A percentile compares a stretch with the other conserved stretches of the same genome.
Conservation (phyloP, 2,888 invertebrate species). For the Eupithecia tripunctaria region DNA sequence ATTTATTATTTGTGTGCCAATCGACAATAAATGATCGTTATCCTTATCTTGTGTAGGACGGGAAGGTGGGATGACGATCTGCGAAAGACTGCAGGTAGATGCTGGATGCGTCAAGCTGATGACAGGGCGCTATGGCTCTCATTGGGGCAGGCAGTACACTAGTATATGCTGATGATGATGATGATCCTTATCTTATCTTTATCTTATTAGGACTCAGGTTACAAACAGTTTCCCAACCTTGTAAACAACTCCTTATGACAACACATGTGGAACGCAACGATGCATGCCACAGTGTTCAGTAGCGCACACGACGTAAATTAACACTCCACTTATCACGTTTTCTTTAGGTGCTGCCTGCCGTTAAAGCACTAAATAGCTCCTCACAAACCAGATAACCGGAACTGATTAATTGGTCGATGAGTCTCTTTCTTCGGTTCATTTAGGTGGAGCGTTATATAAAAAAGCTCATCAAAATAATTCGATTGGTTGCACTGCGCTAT, state of each 20-base stretch:
- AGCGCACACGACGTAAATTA: constrained; percentile 6
- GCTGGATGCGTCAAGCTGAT: too few species aligned
- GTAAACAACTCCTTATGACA: background rate
- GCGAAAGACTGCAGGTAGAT: too few species aligned
- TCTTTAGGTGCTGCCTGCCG: constrained; percentile 6
- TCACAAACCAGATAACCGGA: background rate
- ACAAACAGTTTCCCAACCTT: background rate
- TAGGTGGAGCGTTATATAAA: background rate
- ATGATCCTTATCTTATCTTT: background rate
- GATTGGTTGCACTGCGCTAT: background rate
- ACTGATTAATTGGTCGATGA: constrained; percentile 6
- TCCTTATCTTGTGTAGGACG: too few species aligned
- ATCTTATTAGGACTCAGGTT: background rate
- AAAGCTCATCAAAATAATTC: background rate
- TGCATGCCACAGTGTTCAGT: constrained; percentile 1
- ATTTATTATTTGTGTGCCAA: too few species aligned
- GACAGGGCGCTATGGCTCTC: too few species aligned
- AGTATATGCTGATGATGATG: too few species aligned
- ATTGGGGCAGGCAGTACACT: too few species aligned
- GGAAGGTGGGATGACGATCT: too few species aligned
- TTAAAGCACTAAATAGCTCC: background rate
- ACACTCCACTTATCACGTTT: constrained; percentile 4
- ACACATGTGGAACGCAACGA: constrained; percentile 14
- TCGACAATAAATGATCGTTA: too few species aligned
- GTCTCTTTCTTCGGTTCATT: background rate